phyloP scores from a whole-genome alignment of 2,797 vertebrate species.

The Octomys mimax region DNA sequence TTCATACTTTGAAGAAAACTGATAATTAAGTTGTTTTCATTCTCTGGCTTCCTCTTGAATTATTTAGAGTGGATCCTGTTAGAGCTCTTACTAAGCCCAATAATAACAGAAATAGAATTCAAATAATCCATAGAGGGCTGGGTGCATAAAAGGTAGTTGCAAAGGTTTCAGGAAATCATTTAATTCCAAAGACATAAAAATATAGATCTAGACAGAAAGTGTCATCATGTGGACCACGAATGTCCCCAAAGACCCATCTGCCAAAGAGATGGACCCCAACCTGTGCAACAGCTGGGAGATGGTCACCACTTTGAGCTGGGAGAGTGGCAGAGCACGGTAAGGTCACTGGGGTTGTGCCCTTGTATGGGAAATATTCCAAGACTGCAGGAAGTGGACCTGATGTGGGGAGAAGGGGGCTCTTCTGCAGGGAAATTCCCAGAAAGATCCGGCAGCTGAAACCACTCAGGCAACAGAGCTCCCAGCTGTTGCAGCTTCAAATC shows the following conservation, averaged over 20 bases:
- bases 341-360: not conserved
- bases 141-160: not conserved
- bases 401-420: not conserved
- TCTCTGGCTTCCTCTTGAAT: not conserved
- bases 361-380: not conserved
- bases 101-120: not conserved
- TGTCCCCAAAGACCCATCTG: not conserved
- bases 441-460: not conserved
- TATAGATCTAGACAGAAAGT: not conserved
- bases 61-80: not conserved
- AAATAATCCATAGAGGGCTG: not conserved
- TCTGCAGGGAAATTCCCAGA: not conserved
- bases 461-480: not conserved
- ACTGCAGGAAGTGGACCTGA: not conserved
- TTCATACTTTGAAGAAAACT: not conserved
- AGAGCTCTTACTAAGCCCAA: not conserved
- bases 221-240: not conserved
- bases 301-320: not conserved
- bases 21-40: not conserved
- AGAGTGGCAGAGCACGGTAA: not conserved
- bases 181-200: not conserved
- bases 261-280: too few species aligned
- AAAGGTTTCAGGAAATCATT: not conserved
- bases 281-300: not conserved
- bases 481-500: not conserved